Evolutionary conservation across 1,140 invertebrate species (phyloP).

Genomic region (Diabrotica undecimpunctata): DNA sequence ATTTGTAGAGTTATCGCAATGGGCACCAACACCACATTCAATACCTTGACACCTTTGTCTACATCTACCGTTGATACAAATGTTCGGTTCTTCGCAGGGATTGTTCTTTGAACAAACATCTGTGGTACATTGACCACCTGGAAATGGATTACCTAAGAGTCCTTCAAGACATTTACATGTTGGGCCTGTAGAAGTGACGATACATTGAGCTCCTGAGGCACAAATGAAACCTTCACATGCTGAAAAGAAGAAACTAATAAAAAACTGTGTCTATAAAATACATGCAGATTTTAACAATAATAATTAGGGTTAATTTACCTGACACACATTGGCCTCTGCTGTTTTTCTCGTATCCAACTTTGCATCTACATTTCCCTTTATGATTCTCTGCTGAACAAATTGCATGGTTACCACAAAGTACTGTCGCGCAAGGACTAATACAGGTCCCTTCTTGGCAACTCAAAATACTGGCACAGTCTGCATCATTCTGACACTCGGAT

Average conservation of each 20-base stretch:
- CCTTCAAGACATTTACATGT: constrained; percentile 85
- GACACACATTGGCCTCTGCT: constrained; percentile 75
- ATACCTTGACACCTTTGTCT: constrained; percentile 80
- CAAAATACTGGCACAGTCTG: constrained; percentile 75
- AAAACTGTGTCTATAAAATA: background rate
- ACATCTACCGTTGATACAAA: constrained; percentile 80
- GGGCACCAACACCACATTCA: constrained; percentile 77
- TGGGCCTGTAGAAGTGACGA: constrained; percentile 77
- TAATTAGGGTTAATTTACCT: constrained; percentile 51
- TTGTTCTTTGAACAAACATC: constrained; percentile 74
- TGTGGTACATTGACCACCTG: constrained; percentile 75
- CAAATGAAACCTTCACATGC: constrained; percentile 79
- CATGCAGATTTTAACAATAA: background rate
- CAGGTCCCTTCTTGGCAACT: constrained; percentile 74
- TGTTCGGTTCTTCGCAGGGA: constrained; percentile 72
- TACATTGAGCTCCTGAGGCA: constrained; percentile 78
- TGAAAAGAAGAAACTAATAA: constrained; percentile 39
- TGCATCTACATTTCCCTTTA: constrained; percentile 82
- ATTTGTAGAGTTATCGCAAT: constrained; percentile 73
- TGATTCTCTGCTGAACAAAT: constrained; percentile 85
- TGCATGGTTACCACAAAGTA: constrained; percentile 79
- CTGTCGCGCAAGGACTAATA: constrained; percentile 72
- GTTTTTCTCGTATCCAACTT: constrained; percentile 74
- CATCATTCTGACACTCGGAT: constrained; percentile 65
- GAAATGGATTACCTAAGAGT: constrained; percentile 84